These are phyloP conservation scores for Tychaedon coryphoeus DNA, from an alignment of 2,113 vertebrate genomes.

Conservation along the genomic window DNA sequence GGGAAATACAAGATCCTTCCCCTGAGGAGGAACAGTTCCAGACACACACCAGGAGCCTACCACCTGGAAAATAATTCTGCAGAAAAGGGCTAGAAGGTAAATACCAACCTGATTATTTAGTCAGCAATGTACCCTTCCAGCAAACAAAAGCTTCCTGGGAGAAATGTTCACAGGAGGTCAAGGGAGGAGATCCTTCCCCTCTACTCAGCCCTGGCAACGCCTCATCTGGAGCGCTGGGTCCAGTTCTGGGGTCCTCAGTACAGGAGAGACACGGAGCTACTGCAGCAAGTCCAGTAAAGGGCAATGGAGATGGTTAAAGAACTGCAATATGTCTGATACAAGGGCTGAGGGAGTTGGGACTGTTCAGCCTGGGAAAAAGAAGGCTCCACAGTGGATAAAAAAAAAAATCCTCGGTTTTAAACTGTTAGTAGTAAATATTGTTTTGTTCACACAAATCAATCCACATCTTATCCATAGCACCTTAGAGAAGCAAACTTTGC, in stretches of 20 bases:
- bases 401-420: neutral
- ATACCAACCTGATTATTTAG: neutral
- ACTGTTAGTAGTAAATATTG: neutral
- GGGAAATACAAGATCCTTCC: neutral
- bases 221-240: neutral
- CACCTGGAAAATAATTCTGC: neutral
- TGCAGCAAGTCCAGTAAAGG: neutral
- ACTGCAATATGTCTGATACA: fast-evolving
- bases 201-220: neutral
- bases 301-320: neutral
- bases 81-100: neutral
- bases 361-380: neutral
- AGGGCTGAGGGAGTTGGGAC: neutral
- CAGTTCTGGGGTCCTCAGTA: neutral
- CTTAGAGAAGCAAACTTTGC: neutral
- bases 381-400: neutral
- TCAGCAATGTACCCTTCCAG: neutral
- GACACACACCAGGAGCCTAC: neutral
- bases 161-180: neutral
- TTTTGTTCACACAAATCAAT: neutral
- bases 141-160: neutral
- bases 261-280: neutral
- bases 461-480: neutral
- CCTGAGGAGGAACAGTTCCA: neutral
- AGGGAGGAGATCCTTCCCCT: neutral